Conservation (phyloP, 2,888 invertebrate genomes). For the Euclidia mi region DNA sequence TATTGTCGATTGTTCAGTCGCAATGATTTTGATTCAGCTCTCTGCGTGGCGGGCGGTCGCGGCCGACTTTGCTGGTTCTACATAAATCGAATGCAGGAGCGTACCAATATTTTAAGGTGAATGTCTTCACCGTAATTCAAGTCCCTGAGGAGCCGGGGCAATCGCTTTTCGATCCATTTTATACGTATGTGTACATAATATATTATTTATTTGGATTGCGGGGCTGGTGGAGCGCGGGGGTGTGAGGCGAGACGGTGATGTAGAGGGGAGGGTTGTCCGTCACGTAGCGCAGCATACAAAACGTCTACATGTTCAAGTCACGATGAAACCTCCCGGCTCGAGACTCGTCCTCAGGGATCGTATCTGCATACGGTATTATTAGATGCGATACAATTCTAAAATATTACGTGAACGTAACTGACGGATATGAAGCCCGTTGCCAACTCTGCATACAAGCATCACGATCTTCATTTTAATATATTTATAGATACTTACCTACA, state of each 20-base stretch:
- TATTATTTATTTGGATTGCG: slow-evolving; percentile 56
- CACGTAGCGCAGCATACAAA: slow-evolving; percentile 45
- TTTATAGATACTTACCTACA: too few species aligned
- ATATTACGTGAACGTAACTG: slow-evolving; percentile 22
- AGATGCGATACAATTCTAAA: slow-evolving; percentile 21
- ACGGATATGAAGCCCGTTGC: slow-evolving; percentile 11
- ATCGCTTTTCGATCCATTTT: slow-evolving; percentile 58
- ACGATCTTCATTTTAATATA: too few species aligned
- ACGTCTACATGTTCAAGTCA: slow-evolving; percentile 34
- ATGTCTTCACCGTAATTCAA: slow-evolving; percentile 57
- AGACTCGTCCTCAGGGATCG: slow-evolving; percentile 29
- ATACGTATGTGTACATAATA: slow-evolving; percentile 56
- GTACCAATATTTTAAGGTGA: slow-evolving; percentile 60
- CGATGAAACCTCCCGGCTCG: slow-evolving; percentile 25
- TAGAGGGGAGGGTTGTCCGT: slow-evolving; percentile 16
- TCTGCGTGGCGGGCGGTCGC: background rate
- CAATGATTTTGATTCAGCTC: background rate
- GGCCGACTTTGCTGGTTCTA: slow-evolving; percentile 11
- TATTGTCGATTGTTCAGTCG: background rate
- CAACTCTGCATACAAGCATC: background rate
- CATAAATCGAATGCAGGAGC: slow-evolving; percentile 32
- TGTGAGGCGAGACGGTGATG: slow-evolving; percentile 7
- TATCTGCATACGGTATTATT: slow-evolving; percentile 51
- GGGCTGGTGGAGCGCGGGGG: background rate
- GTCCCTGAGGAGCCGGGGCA: slow-evolving; percentile 51